phyloP scores from a whole-genome alignment of 2,888 invertebrate species.

The Phania funesta region DNA sequence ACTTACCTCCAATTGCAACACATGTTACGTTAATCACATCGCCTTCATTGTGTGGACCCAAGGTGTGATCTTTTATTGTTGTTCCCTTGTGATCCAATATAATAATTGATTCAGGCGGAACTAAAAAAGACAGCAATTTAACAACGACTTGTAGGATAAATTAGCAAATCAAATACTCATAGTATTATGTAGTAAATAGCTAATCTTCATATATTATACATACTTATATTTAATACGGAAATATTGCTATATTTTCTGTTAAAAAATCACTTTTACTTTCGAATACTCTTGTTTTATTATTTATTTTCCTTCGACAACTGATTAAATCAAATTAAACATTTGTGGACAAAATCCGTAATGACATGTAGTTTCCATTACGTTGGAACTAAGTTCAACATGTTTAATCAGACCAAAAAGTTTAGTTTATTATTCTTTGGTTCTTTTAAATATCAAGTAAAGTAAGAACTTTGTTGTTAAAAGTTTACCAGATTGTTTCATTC shows the following conservation, averaged over 20 bases:
- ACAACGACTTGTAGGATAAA: neutral
- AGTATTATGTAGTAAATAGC: no score
- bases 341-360: neutral
- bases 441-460: neutral
- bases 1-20: constrained; percentile 91
- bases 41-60: constrained; percentile 93
- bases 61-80: constrained; percentile 87
- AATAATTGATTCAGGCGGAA: constrained; percentile 90
- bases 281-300: no score
- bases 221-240: no score
- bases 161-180: neutral
- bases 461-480: no score
- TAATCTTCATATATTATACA: no score
- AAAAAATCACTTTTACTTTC: no score
- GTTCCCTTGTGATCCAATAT: constrained; percentile 89
- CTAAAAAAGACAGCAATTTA: constrained; percentile 82
- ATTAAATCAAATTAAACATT: neutral
- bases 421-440: neutral
- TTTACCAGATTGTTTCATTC: no score
- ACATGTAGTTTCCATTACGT: constrained; percentile 17
- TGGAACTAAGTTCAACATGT: neutral
- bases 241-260: no score
- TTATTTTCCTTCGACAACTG: neutral
- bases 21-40: constrained; percentile 90
- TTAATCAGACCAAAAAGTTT: neutral